phyloP scores from a whole-genome alignment of 2,113 vertebrate species.

The Amblyornis subalaris region DNA sequence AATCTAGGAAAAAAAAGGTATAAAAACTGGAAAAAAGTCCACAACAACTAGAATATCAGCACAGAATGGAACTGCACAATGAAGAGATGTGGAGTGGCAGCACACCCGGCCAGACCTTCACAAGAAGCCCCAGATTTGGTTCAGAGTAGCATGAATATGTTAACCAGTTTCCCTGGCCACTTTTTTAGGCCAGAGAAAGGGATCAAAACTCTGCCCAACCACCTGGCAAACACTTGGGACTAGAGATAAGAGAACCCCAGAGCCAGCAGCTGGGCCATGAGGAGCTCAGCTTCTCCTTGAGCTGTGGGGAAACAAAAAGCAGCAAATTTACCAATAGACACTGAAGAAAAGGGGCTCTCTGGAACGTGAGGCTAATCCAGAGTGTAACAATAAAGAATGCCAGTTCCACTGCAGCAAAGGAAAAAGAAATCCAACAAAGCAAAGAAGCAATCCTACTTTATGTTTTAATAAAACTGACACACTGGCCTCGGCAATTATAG shows the following conservation, averaged over 20 bases:
- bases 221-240: background rate
- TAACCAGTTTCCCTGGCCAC: background rate
- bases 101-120: background rate
- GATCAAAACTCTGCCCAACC: background rate
- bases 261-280: background rate
- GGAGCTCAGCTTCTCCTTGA: background rate
- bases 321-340: background rate
- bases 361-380: background rate
- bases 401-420: background rate
- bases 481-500: background rate
- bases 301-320: background rate
- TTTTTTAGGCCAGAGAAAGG: background rate
- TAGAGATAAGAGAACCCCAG: background rate
- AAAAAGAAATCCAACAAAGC: background rate
- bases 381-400: background rate
- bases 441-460: background rate
- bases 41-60: background rate
- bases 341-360: background rate
- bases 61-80: background rate
- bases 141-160: fast-evolving
- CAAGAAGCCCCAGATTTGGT: background rate
- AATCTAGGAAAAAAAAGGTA: background rate
- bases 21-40: background rate
- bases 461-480: background rate
- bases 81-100: background rate